Conservation (phyloP, 2,888 invertebrate species). For the Syritta pipiens region DNA sequence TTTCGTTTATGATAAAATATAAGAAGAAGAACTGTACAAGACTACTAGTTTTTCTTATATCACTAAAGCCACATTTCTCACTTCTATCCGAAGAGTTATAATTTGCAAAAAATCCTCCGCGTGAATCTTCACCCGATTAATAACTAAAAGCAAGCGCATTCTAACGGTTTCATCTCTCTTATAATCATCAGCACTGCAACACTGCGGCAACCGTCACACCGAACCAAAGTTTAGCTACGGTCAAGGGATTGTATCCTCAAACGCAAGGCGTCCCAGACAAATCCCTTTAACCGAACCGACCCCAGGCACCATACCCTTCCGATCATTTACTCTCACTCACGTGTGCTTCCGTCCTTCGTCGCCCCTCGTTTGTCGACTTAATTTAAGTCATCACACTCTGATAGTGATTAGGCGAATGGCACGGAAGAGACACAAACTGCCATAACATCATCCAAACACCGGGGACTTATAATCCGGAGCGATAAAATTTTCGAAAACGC, state of each 20-base stretch:
- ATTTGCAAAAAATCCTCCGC: too few species aligned
- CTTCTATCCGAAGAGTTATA: too few species aligned
- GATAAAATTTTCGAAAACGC: slow-evolving; percentile 63
- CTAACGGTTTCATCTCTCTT: background rate
- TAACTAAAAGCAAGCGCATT: too few species aligned
- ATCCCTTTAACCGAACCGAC: slow-evolving; percentile 33
- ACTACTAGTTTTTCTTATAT: too few species aligned
- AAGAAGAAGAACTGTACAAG: too few species aligned
- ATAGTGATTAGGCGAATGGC: slow-evolving; percentile 62
- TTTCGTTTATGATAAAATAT: too few species aligned
- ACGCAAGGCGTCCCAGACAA: slow-evolving; percentile 17
- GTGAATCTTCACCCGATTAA: too few species aligned
- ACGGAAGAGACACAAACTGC: slow-evolving; percentile 44
- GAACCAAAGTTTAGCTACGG: slow-evolving; percentile 35
- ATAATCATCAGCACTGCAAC: background rate
- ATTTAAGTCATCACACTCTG: slow-evolving; percentile 61
- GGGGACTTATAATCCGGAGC: slow-evolving; percentile 45
- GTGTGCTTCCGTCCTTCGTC: slow-evolving; percentile 36
- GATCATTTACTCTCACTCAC: slow-evolving; percentile 24
- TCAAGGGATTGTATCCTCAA: slow-evolving; percentile 42
- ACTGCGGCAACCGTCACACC: too few species aligned
- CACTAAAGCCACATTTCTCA: too few species aligned
- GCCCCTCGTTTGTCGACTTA: slow-evolving; percentile 62
- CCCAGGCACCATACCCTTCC: slow-evolving; percentile 21
- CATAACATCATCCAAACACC: slow-evolving; percentile 32